Evolutionary conservation across 2,888 invertebrate species (phyloP), one percentile per base, ranked within the genome.

Genomic region (Euproctis similis): DNA sequence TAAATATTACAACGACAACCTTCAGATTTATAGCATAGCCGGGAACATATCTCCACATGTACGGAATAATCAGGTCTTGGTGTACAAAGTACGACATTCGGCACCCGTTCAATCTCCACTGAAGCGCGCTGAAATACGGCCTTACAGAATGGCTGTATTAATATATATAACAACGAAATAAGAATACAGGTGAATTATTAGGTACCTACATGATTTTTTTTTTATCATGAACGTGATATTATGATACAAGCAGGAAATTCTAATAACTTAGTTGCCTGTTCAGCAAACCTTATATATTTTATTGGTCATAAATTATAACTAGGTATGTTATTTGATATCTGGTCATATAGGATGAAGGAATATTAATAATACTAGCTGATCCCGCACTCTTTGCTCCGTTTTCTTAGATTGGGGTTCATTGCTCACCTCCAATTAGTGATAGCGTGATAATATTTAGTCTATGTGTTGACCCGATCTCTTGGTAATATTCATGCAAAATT

Each of bases 181-280:
- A 17, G n/a, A 71, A 72, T 71, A 67, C 66, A 66, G 66, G 68
- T 68, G 63, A 68, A 67, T 64, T 66, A 67, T 61, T 53, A 39
- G 59, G 53, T 59, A 53, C 61, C 53, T 52, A 74, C 74, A 72
- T 76, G 75, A 68, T n/a, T n/a, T n/a, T n/a, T n/a, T n/a, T n/a
- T n/a, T n/a, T n/a, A n/a, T n/a, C n/a, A n/a, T n/a, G n/a, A n/a
- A n/a, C n/a, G n/a, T n/a, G n/a, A n/a, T n/a, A n/a, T n/a, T n/a
- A n/a, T 58, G 55, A 58, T 64, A 60, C 55, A 59, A 58, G 67
- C 72, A 69, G 71, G 77, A 76, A 68, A 72, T 72, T 75, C 68
- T 69, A 76, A 75, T 76, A 70, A 55, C 57, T 69, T 56, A 59
- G 55, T 56, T 50, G 59, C 57, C 44, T 61, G 60, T 71, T n/a